Evolutionary conservation across 92 coral and sea anemone genomes (phyloP).

Genomic region (Palythoa grandiflora): DNA sequence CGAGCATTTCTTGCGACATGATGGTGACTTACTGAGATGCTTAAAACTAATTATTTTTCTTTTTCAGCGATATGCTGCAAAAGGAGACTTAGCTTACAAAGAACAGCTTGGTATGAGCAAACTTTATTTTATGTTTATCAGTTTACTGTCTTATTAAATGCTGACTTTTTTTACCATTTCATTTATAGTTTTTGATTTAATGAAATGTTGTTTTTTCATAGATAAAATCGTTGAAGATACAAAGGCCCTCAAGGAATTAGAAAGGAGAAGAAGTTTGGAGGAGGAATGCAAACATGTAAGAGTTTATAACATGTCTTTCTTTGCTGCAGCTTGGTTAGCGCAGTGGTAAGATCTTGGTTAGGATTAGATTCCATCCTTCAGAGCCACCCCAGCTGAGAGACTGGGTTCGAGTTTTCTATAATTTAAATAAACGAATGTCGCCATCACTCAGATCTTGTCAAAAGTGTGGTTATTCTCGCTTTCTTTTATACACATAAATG

Average conservation of each 20-base stretch:
- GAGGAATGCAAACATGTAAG: constrained; percentile 83
- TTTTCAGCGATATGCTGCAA: constrained; percentile 78
- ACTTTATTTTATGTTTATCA: background rate
- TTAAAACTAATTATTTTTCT: background rate
- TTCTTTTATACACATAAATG: too few species aligned
- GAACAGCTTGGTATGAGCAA: constrained; percentile 77
- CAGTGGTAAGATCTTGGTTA: too few species aligned
- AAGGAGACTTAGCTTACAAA: constrained; percentile 68
- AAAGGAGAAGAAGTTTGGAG: constrained; percentile 71
- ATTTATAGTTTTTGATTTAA: background rate
- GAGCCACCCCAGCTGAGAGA: too few species aligned
- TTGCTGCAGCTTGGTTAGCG: too few species aligned
- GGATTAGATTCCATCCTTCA: too few species aligned
- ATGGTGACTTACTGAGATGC: too few species aligned
- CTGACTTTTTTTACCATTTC: background rate
- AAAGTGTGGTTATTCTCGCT: too few species aligned
- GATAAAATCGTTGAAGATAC: constrained; percentile 78
- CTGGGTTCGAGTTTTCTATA: too few species aligned
- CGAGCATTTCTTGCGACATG: too few species aligned
- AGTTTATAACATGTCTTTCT: background rate
- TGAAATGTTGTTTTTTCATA: constrained; percentile 15
- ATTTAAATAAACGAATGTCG: too few species aligned
- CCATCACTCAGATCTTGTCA: too few species aligned
- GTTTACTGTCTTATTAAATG: background rate
- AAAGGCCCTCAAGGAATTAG: constrained; percentile 64